Percentiles rank a stretch among this genome's conserved stretches.
Conservation (phyloP, 2,113 vertebrate species). For the Amblyopsis rosae region DNA sequence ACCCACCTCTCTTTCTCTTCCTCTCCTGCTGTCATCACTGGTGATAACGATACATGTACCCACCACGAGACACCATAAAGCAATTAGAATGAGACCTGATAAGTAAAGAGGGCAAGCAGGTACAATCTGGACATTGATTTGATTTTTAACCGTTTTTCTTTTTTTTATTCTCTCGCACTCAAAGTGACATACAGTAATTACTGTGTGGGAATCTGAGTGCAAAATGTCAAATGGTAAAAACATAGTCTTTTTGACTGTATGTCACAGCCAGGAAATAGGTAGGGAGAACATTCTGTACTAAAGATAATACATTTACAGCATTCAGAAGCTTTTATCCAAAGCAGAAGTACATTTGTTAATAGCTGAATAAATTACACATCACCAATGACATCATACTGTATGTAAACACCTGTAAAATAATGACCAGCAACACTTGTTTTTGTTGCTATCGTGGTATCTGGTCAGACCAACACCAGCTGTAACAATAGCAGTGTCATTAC, state of each 20-base stretch:
- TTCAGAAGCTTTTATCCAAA: no score
- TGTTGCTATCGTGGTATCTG: no score
- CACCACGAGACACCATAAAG: slow-evolving; percentile 31
- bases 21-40: slow-evolving; percentile 6
- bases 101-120: slow-evolving; percentile 10
- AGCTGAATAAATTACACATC: no score
- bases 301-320: neutral
- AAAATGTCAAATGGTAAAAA: slow-evolving; percentile 9
- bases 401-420: no score
- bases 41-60: slow-evolving; percentile 8
- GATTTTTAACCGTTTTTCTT: slow-evolving; percentile 29
- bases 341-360: no score
- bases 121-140: slow-evolving; percentile 45
- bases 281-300: neutral
- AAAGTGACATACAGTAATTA: slow-evolving; percentile 10
- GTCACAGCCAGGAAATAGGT: neutral
- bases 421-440: no score
- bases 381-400: no score
- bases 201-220: slow-evolving; percentile 11
- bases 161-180: slow-evolving; percentile 20
- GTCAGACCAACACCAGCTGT: no score
- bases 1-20: neutral
- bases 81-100: slow-evolving; percentile 23
- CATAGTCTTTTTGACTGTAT: neutral
- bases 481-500: no score